Base-by-base conservation (phyloP, 1,140 invertebrate genomes). In the Drosophila quadrilineata region DNA sequence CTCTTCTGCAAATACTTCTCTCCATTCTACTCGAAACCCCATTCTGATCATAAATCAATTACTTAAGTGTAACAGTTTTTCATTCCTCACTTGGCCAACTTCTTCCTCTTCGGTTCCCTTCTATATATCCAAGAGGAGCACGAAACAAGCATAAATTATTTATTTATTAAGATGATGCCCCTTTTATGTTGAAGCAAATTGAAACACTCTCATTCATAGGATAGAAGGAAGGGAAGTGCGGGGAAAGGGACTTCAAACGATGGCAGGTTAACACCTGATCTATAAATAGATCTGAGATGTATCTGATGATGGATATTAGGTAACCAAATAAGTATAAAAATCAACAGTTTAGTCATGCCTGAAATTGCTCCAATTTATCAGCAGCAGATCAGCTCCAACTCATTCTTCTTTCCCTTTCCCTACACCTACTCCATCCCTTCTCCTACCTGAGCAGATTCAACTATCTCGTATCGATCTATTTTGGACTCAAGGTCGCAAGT, bases 41-140 rank as follows among this genome's bases (percentile, higher is more conserved):
- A 57, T 43, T 64, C n/a, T 63, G 48, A 19, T 19, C 72, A 84
- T 82, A 84, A 82, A 82, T 82, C 77, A 82, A 82, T 82, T 82
- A 84, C 64, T 52, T 33, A 65, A 65, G 63, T 65, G 49, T 69
- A 80, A 80, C 67, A 75, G 76, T 75, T 79, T 54, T n/a, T n/a
- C n/a, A n/a, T n/a, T 28, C 6, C 14, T 12, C 17, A 26, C 26
- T 12, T 31, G 6, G 10, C 14, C 16, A 26, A 22, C 26, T 49
- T 21, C 35, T 43, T 29, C 31, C 6, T 22, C 36, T 8, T 40
- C 50, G 28, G 28, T n/a, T 16, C 14, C 10, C 14, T 19, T 21
- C 12, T 53, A 38, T 10, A n/a, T 46, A 29, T 57, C 40, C 71
- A 76, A 75, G 63, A 54, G 53, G 33, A 57, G 63, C 54, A 57